Evolutionary conservation across 2,888 invertebrate species (phyloP), one percentile per base, ranked within the genome.

Genomic region (Chaitophorus viminalis): DNA sequence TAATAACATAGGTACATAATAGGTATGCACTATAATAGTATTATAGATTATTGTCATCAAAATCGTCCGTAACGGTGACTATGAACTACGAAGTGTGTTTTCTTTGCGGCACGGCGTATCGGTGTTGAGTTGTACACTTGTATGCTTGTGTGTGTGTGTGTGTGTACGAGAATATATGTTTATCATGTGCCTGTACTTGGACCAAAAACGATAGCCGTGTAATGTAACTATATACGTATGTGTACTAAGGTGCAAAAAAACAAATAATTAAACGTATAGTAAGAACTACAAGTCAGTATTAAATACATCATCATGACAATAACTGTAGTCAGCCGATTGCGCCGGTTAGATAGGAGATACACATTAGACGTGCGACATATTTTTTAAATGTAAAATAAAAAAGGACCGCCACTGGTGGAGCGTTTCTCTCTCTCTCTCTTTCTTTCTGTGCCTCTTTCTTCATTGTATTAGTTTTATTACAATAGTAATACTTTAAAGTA

Each of bases 51-150:
- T 82, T 74, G 54, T 74, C 72, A 36, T 29, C 33, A 5, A 54
- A 82, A 74, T 82, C 74, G 33, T 1, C 36, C 54, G 29, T 82
- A 31, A 82, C 82, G 82, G 72, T 33, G 33, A 54, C 33, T 21
- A 39, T 4, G 21, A 33, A n/a, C 36, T 36, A 36, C 9, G 21
- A 33, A 33, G 70, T 25, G 17, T 54, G 33, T 82, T 82, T 31
- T 72, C 36, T 68, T 25, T 5, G 3, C 60, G 21, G 21, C 18
- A 1, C 60, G 21, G 21, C 9, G 60, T 5, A 18, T 60, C 6
- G 60, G 25, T 6, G 6, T 6, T 17, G 25, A 60, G 60, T 46
- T 46, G 11, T 46, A 46, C 46, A 11, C 14, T 1, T 60, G 25
- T 21, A 25, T 25, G 21, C 4, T 21, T 25, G 25, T 21, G 54